Conservation (phyloP, 2,888 invertebrate genomes). For the Tricholauxania praeusta region DNA sequence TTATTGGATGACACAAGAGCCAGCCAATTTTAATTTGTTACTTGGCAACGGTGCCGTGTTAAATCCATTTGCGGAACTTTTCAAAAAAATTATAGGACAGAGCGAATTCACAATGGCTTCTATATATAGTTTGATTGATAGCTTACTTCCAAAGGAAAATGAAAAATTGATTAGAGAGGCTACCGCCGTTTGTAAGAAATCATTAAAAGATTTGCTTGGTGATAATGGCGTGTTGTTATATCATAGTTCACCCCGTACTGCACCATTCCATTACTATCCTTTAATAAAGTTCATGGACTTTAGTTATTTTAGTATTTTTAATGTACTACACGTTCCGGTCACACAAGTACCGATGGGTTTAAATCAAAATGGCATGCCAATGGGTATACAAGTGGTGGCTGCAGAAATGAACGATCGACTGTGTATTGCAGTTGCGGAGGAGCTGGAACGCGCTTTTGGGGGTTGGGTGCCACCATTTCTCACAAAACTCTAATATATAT, state of each 20-base stretch:
- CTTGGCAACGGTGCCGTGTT: conserved; percentile 75
- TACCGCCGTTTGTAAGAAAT: conserved; percentile 72
- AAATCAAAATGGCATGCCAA: conserved; percentile 82
- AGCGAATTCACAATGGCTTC: conserved; percentile 78
- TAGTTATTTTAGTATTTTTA: conserved; percentile 87
- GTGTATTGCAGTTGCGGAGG: conserved; percentile 89
- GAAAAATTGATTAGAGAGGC: conserved; percentile 74
- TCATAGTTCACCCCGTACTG: conserved; percentile 83
- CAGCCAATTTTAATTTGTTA: conserved; percentile 73
- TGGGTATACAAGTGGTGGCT: conserved; percentile 90
- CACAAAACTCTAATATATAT: conserved; percentile 49
- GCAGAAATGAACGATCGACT: conserved; percentile 85
- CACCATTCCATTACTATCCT: conserved; percentile 85
- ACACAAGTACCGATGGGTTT: conserved; percentile 86
- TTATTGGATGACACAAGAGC: conserved; percentile 81
- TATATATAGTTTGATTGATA: conserved; percentile 76
- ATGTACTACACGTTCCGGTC: conserved; percentile 83
- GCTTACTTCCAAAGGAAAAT: conserved; percentile 75
- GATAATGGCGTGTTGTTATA: conserved; percentile 85
- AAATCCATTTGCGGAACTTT: conserved; percentile 71
- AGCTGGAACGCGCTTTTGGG: conserved; percentile 87
- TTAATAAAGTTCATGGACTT: conserved; percentile 85
- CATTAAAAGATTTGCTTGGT: conserved; percentile 77
- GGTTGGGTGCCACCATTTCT: conserved; percentile 85
- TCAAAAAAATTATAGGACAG: conserved; percentile 73